Evolutionary conservation across 2,797 vertebrate genomes (phyloP), one percentile per base, ranked within the genome.

Genomic region (Tapirus indicus): DNA sequence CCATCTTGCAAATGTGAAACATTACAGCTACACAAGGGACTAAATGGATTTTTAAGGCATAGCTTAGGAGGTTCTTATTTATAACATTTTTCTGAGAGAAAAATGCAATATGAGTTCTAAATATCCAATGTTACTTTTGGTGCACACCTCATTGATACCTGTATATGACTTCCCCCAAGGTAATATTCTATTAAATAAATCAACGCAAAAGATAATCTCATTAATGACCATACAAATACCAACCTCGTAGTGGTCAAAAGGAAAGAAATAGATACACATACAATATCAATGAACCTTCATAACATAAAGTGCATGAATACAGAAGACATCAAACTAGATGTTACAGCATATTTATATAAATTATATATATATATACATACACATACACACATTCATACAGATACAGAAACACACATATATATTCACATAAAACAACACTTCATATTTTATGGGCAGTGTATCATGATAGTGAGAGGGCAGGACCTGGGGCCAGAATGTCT

Each of bases 61-160:
- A 52, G 18, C 35, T 54, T 71, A 96, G 41, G 27, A 66, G 54
- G 25, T 23, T 17, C 9, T 75, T 68, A 88, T 71, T 72, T 56
- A 16, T 29, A 88, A 80, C 1, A 32, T 54, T 74, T 78, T 80
- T n/a, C 23, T 79, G 21, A 29, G 21, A 68, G 54, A 58, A 71
- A 87, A 90, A 79, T 60, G n/a, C 20, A 62, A 74, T 5, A 25
- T 44, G 21, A 89, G 32, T 84, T 87, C 41, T 90, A 96, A 92
- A 88, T 62, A 94, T 17, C 68, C 78, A 60, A 56, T 64, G 3
- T 58, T 54, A 58, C 18, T 87, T 49, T 66, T 13, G 6, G 25
- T n/a, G 9, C n/a, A 68, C 2, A 71, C 12, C n/a, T 78, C 25
- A 79, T 41, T 92, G 95, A 92, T 38, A 78, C 35, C 20, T 35